Conservation (phyloP, 2,113 vertebrate genomes). For the Tringa solitaria region DNA sequence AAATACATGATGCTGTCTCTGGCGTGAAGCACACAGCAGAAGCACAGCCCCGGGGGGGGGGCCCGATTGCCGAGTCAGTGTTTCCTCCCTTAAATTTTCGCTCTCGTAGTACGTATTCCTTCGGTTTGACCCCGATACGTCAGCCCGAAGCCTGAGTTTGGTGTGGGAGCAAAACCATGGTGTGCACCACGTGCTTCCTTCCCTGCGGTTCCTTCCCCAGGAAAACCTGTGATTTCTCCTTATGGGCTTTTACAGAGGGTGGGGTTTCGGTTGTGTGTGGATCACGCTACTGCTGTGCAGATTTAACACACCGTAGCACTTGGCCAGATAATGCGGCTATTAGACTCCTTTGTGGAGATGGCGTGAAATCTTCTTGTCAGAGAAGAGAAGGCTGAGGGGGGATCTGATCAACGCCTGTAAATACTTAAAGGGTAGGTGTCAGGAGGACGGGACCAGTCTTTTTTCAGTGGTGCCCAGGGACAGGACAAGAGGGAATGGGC, state of each 20-base stretch:
- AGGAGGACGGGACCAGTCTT: too few relatives aligned
- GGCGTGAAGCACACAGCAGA: neutral
- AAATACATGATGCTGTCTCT: neutral
- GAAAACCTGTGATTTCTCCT: neutral
- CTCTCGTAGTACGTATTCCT: neutral
- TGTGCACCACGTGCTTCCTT: neutral
- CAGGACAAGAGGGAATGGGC: too few relatives aligned
- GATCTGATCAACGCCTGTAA: too few relatives aligned
- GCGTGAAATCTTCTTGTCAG: neutral
- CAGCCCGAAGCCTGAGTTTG: neutral
- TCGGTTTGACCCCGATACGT: neutral
- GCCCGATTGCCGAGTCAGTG: neutral
- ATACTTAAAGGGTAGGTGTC: too few relatives aligned
- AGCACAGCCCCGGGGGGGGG: neutral
- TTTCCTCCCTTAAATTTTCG: neutral
- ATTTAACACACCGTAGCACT: rapidly evolving
- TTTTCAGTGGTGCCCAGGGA: too few relatives aligned
- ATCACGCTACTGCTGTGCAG: neutral
- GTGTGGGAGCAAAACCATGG: neutral
- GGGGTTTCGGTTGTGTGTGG: neutral
- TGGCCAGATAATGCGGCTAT: neutral
- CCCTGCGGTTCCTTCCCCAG: neutral
- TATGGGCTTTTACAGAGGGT: neutral
- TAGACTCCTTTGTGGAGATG: neutral
- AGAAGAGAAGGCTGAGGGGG: too few relatives aligned